phyloP scores from a whole-genome alignment of 1,140 invertebrate genomes.

The Orchestia grillus region DNA sequence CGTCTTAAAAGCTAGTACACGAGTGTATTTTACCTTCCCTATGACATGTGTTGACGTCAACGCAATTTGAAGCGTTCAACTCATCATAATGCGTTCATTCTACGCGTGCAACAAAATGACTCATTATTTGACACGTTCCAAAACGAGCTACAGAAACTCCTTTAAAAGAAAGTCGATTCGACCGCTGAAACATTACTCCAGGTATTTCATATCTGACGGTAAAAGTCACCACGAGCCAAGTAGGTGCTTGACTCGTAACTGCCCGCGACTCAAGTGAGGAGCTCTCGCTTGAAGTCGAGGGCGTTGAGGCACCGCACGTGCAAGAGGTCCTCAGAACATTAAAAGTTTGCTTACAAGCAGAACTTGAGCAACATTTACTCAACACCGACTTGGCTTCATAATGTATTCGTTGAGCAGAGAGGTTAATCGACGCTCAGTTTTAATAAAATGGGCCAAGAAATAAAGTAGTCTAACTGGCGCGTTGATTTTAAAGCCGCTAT shows the following conservation, averaged over 20 bases:
- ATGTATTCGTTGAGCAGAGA: background rate
- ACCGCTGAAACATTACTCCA: no score
- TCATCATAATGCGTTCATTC: no score
- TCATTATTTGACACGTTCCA: no score
- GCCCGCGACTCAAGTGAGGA: background rate
- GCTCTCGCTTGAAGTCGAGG: background rate
- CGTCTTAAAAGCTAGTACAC: no score
- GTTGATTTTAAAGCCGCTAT: background rate
- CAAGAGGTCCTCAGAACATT: background rate
- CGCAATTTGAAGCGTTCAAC: no score
- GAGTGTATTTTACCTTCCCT: no score
- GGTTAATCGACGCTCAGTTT: background rate
- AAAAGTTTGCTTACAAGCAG: background rate
- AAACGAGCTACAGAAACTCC: no score
- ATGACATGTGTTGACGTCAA: no score
- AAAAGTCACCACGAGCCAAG: background rate
- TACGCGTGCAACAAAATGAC: no score
- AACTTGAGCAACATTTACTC: background rate
- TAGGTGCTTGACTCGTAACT: background rate
- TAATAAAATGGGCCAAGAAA: background rate
- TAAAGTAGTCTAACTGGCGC: background rate
- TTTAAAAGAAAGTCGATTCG: no score
- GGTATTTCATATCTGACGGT: background rate
- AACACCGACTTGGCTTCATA: background rate
- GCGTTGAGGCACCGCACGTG: background rate